These are phyloP conservation scores for Scaptomyza polygonia DNA, from an alignment of 2,888 invertebrate species.

Conservation along the genomic window DNA sequence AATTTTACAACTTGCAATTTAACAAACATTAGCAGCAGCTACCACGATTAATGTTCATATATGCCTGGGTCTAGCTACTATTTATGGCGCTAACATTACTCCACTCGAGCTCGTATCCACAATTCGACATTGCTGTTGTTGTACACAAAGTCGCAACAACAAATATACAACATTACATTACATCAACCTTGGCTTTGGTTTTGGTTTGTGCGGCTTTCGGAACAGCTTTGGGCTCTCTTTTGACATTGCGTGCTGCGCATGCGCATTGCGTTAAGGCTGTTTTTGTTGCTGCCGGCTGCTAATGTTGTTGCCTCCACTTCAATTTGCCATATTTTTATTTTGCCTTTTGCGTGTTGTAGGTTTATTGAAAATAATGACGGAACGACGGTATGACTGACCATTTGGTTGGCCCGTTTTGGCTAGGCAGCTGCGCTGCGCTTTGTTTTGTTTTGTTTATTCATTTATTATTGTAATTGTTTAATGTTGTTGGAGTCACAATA, in stretches of 20 bases:
- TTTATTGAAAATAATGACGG: slow-evolving; percentile 68
- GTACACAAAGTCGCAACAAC: slow-evolving; percentile 39
- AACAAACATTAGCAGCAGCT: slow-evolving; percentile 29
- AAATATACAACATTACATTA: slow-evolving; percentile 30
- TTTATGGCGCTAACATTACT: slow-evolving; percentile 65
- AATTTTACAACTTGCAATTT: slow-evolving; percentile 59
- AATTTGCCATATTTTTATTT: slow-evolving; percentile 77
- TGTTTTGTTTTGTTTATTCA: slow-evolving; percentile 22
- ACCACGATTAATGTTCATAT: slow-evolving; percentile 28
- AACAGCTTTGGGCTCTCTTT: slow-evolving; percentile 54
- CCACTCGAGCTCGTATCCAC: slow-evolving; percentile 18
- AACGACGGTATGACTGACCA: slow-evolving; percentile 36
- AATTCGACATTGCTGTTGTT: slow-evolving; percentile 27
- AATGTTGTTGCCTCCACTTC: slow-evolving; percentile 64
- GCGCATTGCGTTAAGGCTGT: slow-evolving; percentile 59
- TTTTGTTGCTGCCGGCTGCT: slow-evolving; percentile 42
- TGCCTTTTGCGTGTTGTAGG: slow-evolving; percentile 58
- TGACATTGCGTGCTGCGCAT: slow-evolving; percentile 77
- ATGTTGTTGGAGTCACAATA: neutral
- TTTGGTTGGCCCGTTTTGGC: slow-evolving; percentile 45
- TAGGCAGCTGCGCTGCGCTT: slow-evolving; percentile 29
- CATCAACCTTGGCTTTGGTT: slow-evolving; percentile 67
- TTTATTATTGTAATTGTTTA: slow-evolving; percentile 3
- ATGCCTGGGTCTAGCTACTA: slow-evolving; percentile 48
- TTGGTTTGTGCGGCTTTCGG: slow-evolving; percentile 34